Evolutionary conservation across 1,140 invertebrate genomes (phyloP).

Genomic region (Drosophila santomea): DNA sequence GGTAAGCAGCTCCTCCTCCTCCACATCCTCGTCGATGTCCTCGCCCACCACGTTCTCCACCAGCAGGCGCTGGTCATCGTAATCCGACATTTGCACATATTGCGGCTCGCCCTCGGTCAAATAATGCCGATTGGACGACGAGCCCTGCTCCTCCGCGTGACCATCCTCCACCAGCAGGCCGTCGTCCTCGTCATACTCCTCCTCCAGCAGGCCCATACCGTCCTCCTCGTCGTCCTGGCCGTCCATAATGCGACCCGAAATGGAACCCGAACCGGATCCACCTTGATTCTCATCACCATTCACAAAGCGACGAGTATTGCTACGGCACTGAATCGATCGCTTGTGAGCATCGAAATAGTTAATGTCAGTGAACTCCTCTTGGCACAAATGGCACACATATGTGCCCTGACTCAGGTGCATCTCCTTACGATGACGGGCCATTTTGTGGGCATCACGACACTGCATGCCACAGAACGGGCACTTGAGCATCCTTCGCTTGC

Average conservation of each 20-base stretch:
- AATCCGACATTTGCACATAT: conserved; percentile 31
- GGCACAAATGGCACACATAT: conserved; percentile 70
- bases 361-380: conserved; percentile 81
- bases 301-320: conserved; percentile 61
- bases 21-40: conserved; percentile 7
- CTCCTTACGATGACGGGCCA: conserved; percentile 78
- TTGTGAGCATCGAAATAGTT: conserved; percentile 81
- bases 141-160: conserved; percentile 34
- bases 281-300: conserved; percentile 5
- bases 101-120: conserved; percentile 10
- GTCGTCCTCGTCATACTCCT: conserved; percentile 69
- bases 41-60: conserved; percentile 21
- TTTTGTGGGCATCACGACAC: conserved; percentile 81
- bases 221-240: conserved; percentile 57
- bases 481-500: conserved; percentile 73
- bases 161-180: conserved; percentile 56
- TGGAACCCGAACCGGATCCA: neutral
- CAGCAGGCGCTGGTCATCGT: conserved; percentile 17
- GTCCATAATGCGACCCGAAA: conserved; percentile 18
- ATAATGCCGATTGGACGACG: conserved; percentile 8
- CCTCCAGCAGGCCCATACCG: conserved; percentile 35
- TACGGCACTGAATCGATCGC: conserved; percentile 79
- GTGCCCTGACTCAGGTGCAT: conserved; percentile 74
- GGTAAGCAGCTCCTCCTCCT: conserved; percentile 6
- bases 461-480: conserved; percentile 82